A percentile compares a stretch with the other conserved stretches of the same genome.
phyloP scores from a whole-genome alignment of 2,797 vertebrate species.

The Acipenser transmontanus region DNA sequence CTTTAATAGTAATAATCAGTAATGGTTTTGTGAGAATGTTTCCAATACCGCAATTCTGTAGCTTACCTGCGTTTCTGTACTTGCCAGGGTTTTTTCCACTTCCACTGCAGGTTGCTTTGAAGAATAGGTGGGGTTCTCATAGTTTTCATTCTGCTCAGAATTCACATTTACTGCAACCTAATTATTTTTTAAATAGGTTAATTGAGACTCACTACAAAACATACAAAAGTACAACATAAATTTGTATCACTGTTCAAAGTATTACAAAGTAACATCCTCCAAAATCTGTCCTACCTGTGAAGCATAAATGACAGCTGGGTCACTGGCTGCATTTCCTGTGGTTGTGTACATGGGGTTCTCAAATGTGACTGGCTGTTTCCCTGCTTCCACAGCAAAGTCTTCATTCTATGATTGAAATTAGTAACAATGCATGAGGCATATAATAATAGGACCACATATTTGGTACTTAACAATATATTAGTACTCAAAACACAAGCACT shows the following conservation, averaged over 20 bases:
- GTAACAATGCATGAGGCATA: no score
- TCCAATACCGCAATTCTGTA: no score
- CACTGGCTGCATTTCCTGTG: slow-evolving; percentile 44
- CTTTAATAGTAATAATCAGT: no score
- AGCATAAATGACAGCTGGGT: slow-evolving; percentile 60
- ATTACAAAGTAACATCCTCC: no score
- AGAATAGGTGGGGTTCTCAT: slow-evolving; percentile 70
- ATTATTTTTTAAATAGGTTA: not conserved
- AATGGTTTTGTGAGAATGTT: no score
- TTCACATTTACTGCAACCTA: slow-evolving; percentile 71
- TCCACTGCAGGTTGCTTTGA: slow-evolving; percentile 42
- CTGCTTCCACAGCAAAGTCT: slow-evolving; percentile 70
- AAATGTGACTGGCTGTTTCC: slow-evolving; percentile 85
- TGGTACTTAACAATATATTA: no score
- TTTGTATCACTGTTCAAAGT: no score
- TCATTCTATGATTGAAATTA: slow-evolving; percentile 63
- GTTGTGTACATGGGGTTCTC: slow-evolving; percentile 88
- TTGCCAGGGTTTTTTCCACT: slow-evolving; percentile 46
- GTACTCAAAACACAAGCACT: no score
- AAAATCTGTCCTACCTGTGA: slow-evolving; percentile 54
- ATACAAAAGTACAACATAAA: no score
- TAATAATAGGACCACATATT: no score
- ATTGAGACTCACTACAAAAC: no score
- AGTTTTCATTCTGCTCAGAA: slow-evolving; percentile 67
- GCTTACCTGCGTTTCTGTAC: slow-evolving; percentile 56